A percentile compares a stretch with the other conserved stretches of the same genome.
phyloP scores from a whole-genome alignment of 2,113 vertebrate genomes.

The Odobenus rosmarus region DNA sequence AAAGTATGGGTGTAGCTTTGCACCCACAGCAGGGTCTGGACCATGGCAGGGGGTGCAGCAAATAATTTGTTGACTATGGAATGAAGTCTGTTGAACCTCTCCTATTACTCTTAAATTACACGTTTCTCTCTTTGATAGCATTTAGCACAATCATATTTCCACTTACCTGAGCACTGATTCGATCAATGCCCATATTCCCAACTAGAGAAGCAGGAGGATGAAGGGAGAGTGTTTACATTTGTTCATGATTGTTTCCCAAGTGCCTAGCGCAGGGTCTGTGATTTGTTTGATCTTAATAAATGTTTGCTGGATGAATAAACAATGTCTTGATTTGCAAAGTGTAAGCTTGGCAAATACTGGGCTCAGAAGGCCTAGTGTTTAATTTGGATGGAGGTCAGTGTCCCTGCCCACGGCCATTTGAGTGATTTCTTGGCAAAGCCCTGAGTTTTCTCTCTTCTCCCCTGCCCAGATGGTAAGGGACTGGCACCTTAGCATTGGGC shows the following conservation, averaged over 20 bases:
- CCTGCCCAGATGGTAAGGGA: background rate
- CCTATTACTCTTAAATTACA: background rate
- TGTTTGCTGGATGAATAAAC: background rate
- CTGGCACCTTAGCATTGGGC: background rate
- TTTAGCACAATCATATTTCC: background rate
- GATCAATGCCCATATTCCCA: background rate
- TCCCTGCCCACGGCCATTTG: background rate
- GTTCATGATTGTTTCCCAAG: background rate
- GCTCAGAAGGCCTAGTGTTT: slow-evolving; percentile 1
- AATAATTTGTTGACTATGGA: background rate
- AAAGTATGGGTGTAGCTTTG: background rate
- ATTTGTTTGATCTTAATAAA: background rate
- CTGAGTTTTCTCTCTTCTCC: background rate
- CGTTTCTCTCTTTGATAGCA: background rate
- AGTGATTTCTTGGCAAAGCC: background rate
- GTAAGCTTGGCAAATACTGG: background rate
- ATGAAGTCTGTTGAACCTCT: background rate
- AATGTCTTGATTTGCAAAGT: background rate
- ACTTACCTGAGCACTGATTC: background rate
- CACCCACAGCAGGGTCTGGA: background rate
- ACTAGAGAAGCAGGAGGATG: background rate
- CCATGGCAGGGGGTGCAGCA: background rate
- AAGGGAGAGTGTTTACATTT: background rate
- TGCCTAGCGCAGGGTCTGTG: background rate
- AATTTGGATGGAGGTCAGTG: background rate